Evolutionary conservation across 2,113 vertebrate species (phyloP), one percentile per base, ranked within the genome.

Genomic region (Neolamprologus cancellatus): DNA sequence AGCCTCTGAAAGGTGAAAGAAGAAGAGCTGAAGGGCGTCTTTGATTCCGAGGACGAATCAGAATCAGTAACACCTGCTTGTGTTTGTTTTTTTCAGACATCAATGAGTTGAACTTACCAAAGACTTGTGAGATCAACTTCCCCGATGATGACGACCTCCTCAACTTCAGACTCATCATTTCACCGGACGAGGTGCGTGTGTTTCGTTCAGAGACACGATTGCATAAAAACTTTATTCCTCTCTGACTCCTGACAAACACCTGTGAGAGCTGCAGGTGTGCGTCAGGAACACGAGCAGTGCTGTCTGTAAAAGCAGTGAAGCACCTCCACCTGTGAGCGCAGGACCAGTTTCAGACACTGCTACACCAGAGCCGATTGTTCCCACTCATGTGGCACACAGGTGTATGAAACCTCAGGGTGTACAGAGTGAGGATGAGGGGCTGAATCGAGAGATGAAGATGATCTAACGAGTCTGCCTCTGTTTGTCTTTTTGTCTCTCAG

Each of bases 81-180:
- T 57, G 28, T 79, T 25, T 82, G 11, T 88, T n/a, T 89, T 79
- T 15, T 79, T 15, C 95, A 99, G 98, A 99, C 94, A 99, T 99
- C 92, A 98, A 98, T 92, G 98, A 98, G 94, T 92, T 99, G 87
- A 99, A 99, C 95, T 95, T 99, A 93, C 98, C 98, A 87, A 99
- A 99, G 95, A 99, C 98, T 18, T 98, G 98, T 64, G 98, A 99
- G 95, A 98, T 99, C 87, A 97, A 97, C 88, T 99, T 99, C 90
- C 97, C 97, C 1, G 98, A 98, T 64, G 97, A 97, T 48, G 98
- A 99, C 79, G 98, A 99, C 91, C 97, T 99, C 20, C 97, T 99
- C 87, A 99, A 98, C 96, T 99, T 99, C 96, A 98, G 98, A 90
- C 97, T 99, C 94, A 97, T 99, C 96, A 98, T 99, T 96, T 99